Conservation (phyloP, 2,797 vertebrate genomes). For the Micromesistius poutassou region DNA sequence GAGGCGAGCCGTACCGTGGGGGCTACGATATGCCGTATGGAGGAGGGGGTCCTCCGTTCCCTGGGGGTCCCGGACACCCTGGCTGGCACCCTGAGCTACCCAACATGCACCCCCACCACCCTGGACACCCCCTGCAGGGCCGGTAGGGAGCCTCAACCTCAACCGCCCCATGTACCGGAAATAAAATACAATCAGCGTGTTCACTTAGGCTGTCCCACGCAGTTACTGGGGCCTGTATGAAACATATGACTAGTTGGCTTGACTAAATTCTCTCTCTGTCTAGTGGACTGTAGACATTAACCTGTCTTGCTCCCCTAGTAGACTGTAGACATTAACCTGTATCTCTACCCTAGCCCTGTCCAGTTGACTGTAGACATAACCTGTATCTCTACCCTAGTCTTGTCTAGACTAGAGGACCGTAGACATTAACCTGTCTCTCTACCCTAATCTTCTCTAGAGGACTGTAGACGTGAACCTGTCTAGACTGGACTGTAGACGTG, state of each 20-base stretch:
- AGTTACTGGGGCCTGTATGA: no score
- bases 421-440: no score
- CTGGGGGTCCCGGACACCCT: constrained; percentile 64
- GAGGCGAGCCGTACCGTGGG: constrained; percentile 78
- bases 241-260: no score
- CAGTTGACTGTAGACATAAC: neutral
- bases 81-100: constrained; percentile 83
- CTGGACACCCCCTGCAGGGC: constrained; percentile 78
- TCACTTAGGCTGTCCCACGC: no score
- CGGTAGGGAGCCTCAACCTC: constrained; percentile 62
- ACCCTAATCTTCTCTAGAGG: no score
- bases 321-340: no score
- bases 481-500: neutral
- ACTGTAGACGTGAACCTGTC: neutral
- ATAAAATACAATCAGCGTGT: neutral
- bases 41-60: constrained; percentile 68
- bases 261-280: no score
- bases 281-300: no score
- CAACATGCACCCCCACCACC: constrained; percentile 77
- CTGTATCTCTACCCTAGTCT: neutral
- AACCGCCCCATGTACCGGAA: neutral
- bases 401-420: neutral
- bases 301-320: no score
- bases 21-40: constrained; percentile 80
- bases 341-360: no score